phyloP scores from a whole-genome alignment of 2,113 vertebrate genomes.

The Vulpes vulpes region DNA sequence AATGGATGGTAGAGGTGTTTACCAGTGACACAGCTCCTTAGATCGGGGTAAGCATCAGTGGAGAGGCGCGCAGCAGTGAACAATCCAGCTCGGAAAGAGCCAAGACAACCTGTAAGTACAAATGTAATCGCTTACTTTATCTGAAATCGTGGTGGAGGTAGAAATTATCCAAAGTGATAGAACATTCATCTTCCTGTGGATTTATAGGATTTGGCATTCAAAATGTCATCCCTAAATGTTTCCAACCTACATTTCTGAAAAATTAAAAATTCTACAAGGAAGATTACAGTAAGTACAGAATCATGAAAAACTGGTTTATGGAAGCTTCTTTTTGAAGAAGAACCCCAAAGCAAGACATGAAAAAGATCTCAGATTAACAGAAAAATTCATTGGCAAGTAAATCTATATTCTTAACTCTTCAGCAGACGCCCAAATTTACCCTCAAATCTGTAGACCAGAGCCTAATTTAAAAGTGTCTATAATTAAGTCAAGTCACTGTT shows the following conservation, averaged over 20 bases:
- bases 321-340: slow-evolving; percentile 2
- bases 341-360: background rate
- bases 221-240: background rate
- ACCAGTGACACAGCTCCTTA: slow-evolving; percentile 95
- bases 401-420: background rate
- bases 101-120: slow-evolving; percentile 92
- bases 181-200: background rate
- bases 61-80: slow-evolving; percentile 78
- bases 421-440: background rate
- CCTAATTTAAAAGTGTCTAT: background rate
- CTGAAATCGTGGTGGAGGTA: slow-evolving; percentile 48
- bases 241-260: background rate
- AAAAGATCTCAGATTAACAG: background rate
- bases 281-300: background rate
- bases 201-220: background rate
- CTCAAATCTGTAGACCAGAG: background rate
- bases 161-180: background rate
- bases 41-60: slow-evolving; percentile 86
- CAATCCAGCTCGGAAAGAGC: slow-evolving; percentile 90
- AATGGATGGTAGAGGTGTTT: slow-evolving; percentile 53
- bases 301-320: background rate
- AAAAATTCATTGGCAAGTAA: slow-evolving; percentile 5
- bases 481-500: slow-evolving; percentile 34
- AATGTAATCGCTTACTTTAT: background rate
- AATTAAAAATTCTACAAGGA: background rate